Evolutionary conservation across 1,140 invertebrate genomes (phyloP).

Genomic region (Varroa destructor): DNA sequence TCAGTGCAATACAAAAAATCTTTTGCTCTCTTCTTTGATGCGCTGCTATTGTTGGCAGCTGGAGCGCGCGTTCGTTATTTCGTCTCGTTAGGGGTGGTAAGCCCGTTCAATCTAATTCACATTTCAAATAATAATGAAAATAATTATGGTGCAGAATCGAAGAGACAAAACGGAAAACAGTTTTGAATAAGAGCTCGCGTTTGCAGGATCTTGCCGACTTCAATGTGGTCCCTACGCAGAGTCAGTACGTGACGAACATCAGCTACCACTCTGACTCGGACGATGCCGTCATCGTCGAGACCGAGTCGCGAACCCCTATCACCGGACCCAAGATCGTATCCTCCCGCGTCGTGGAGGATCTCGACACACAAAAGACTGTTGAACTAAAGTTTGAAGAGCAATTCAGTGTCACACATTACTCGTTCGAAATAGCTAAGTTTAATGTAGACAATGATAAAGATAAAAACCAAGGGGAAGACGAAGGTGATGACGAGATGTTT

Average conservation of each 20-base stretch:
- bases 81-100: no score
- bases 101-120: no score
- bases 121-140: no score
- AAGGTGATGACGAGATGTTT: neutral
- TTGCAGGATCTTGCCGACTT: slow-evolving; percentile 27
- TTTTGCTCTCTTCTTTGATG: no score
- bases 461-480: neutral
- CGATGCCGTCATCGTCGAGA: slow-evolving; percentile 26
- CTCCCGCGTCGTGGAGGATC: slow-evolving; percentile 17
- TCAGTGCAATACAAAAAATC: no score
- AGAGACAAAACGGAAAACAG: neutral
- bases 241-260: slow-evolving; percentile 7
- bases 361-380: slow-evolving; percentile 20
- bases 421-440: slow-evolving; percentile 27
- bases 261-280: slow-evolving; percentile 27
- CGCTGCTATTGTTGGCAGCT: no score
- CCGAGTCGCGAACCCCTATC: slow-evolving; percentile 23
- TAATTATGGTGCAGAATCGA: no score
- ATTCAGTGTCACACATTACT: slow-evolving; percentile 17
- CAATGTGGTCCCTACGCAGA: slow-evolving; percentile 8
- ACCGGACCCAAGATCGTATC: slow-evolving; percentile 24
- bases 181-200: slow-evolving; percentile 1
- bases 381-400: slow-evolving; percentile 27
- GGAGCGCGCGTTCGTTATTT: no score
- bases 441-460: neutral